Conservation (phyloP, 35 echinoderm and acorn worm genomes). For the Apostichopus japonicus region DNA sequence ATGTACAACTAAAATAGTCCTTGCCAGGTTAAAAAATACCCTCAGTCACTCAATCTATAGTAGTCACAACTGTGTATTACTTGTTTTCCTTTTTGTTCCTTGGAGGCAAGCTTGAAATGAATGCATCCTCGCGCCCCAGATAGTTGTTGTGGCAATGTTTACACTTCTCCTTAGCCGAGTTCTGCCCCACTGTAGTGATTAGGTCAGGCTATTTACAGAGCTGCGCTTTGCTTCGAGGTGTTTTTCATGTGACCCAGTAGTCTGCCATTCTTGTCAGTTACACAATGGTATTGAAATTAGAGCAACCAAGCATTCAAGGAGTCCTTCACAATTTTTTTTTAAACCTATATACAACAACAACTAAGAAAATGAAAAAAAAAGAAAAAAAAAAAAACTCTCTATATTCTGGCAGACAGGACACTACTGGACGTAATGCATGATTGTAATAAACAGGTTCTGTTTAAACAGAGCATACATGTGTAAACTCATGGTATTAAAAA, state of each 20-base stretch:
- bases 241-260: conserved; percentile 50
- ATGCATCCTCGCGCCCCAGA: conserved; percentile 51
- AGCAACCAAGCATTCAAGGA: conserved; percentile 3
- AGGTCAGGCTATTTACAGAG: conserved; percentile 48
- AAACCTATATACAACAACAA: too few relatives aligned
- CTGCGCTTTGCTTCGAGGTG: conserved; percentile 35
- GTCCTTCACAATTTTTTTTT: not conserved
- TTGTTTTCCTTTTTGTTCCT: conserved; percentile 11
- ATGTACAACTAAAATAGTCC: too few relatives aligned
- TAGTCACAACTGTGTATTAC: not conserved
- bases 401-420: not conserved
- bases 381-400: too few relatives aligned
- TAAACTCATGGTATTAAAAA: too few relatives aligned
- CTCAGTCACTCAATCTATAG: not conserved
- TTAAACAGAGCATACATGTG: too few relatives aligned
- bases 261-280: conserved; percentile 39
- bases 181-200: conserved; percentile 48
- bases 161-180: conserved; percentile 51
- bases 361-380: not conserved
- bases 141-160: conserved; percentile 24
- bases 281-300: conserved; percentile 42
- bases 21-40: too few relatives aligned
- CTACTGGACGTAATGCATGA: too few relatives aligned
- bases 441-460: too few relatives aligned
- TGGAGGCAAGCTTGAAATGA: conserved; percentile 42